phyloP scores from a whole-genome alignment of 2,888 invertebrate genomes.

The Psylliodes chrysocephalus region DNA sequence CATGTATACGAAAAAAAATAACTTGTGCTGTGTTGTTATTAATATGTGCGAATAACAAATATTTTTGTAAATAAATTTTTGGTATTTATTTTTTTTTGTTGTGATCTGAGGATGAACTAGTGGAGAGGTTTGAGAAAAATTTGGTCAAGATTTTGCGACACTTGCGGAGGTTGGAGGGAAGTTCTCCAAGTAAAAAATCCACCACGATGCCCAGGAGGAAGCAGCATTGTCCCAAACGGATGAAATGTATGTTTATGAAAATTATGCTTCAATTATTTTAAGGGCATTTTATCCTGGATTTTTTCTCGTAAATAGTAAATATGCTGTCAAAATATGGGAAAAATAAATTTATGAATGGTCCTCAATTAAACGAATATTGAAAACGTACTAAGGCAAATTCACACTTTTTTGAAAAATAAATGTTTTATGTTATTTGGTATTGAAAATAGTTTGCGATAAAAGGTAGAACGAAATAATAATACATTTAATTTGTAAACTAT shows the following conservation, averaged over 20 bases:
- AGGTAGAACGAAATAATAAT: too few relatives aligned
- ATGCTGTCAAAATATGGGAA: too few relatives aligned
- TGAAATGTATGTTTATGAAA: conserved; percentile 65
- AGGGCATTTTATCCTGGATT: neutral
- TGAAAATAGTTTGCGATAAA: too few relatives aligned
- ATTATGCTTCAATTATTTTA: neutral
- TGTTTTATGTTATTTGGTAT: too few relatives aligned
- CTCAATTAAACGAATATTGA: too few relatives aligned
- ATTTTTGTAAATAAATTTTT: conserved; percentile 16
- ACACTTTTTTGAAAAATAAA: too few relatives aligned
- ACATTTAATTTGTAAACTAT: too few relatives aligned
- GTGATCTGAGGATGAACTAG: conserved; percentile 27
- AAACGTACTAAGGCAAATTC: too few relatives aligned
- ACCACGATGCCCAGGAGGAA: conserved; percentile 66
- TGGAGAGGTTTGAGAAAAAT: conserved; percentile 37
- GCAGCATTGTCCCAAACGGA: conserved; percentile 67
- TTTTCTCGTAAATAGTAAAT: too few relatives aligned
- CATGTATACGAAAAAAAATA: conserved; percentile 45
- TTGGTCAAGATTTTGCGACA: conserved; percentile 59
- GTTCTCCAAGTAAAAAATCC: conserved; percentile 44
- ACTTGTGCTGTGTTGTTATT: conserved; percentile 43
- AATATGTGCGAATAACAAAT: conserved; percentile 13
- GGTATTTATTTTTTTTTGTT: conserved; percentile 26
- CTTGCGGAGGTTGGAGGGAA: conserved; percentile 51
- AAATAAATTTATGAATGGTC: too few relatives aligned